Percentiles rank a stretch among this genome's conserved stretches.
Conservation (phyloP, 1,140 invertebrate species). For the Sipha flava region DNA sequence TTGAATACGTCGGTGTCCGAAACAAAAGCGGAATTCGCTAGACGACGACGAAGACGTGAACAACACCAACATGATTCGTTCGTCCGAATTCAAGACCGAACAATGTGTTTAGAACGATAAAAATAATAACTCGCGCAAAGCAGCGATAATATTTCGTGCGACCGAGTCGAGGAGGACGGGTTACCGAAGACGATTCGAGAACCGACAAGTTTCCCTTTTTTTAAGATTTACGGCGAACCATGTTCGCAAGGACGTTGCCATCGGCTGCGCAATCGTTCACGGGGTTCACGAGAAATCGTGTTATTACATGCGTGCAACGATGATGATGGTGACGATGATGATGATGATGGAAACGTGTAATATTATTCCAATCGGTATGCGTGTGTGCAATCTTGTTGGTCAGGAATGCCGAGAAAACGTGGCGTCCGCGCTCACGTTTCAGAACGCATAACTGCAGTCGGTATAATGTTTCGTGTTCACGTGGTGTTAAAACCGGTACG, state of each 20-base stretch:
- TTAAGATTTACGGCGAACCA: not conserved
- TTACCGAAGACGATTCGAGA: not conserved
- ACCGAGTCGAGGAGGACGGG: too few species aligned
- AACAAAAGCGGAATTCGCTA: too few species aligned
- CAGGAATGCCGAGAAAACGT: not conserved
- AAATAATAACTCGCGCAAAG: too few species aligned
- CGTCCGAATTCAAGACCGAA: too few species aligned
- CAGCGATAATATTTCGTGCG: too few species aligned
- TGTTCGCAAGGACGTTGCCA: not conserved
- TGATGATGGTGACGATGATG: not conserved
- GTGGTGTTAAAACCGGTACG: not conserved
- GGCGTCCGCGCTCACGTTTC: not conserved
- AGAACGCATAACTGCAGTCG: not conserved
- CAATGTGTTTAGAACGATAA: too few species aligned
- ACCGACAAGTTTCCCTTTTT: not conserved
- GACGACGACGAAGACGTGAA: too few species aligned
- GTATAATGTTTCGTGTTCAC: not conserved
- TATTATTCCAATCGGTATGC: not conserved
- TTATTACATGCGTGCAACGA: not conserved
- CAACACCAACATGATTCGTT: too few species aligned
- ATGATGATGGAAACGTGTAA: not conserved
- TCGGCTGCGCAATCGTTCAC: not conserved
- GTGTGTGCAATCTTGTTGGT: not conserved
- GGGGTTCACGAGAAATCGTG: not conserved
- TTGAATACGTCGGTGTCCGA: too few species aligned